Conservation (phyloP, 2,888 invertebrate genomes). For the Macrophya alboannulata region DNA sequence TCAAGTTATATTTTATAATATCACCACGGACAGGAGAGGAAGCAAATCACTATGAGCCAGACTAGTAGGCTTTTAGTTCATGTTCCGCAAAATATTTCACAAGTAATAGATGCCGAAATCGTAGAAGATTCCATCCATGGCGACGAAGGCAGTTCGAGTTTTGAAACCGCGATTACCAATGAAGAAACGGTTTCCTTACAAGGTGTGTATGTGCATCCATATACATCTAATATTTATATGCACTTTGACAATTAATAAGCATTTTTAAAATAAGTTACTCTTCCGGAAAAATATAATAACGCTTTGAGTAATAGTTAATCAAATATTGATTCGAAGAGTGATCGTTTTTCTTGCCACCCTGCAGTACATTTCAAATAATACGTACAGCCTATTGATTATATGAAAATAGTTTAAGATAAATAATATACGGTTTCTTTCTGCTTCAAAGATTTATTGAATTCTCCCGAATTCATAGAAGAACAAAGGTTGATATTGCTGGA, state of each 20-base stretch:
- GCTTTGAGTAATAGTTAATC: neutral
- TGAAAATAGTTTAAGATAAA: neutral
- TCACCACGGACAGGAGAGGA: too few species aligned
- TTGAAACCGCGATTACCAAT: neutral
- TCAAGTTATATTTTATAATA: conserved; percentile 4
- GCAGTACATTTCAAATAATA: neutral
- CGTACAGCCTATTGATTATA: neutral
- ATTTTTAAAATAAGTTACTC: neutral
- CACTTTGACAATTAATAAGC: neutral
- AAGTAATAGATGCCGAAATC: neutral
- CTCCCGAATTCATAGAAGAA: conserved; percentile 19
- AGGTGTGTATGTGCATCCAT: too few species aligned
- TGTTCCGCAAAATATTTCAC: neutral
- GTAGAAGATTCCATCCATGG: neutral
- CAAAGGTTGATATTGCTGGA: conserved; percentile 30
- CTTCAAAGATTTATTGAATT: conserved; percentile 17
- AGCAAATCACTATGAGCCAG: neutral
- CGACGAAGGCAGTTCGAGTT: neutral
- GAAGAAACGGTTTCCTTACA: neutral
- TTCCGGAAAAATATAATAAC: neutral
- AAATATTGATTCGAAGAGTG: neutral
- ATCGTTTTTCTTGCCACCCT: neutral
- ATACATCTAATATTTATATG: neutral
- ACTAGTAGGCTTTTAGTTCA: neutral
- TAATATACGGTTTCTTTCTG: neutral